These are phyloP conservation scores for Diorhabda sublineata DNA, from an alignment of 1,140 invertebrate genomes.

Conservation along the genomic window DNA sequence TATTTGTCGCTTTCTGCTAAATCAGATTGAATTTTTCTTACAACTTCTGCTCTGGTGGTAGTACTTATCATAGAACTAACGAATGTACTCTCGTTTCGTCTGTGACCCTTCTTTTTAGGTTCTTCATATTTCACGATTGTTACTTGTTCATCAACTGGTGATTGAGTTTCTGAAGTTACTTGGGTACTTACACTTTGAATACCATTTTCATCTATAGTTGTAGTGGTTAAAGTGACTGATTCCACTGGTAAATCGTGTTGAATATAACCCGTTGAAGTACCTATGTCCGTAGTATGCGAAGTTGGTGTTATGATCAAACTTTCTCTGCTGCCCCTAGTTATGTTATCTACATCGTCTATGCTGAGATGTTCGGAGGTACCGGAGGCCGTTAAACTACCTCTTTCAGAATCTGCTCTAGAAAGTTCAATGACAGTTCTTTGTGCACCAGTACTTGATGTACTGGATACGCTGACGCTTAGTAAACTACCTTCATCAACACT, in stretches of 20 bases:
- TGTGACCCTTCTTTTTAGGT: slow-evolving; percentile 51
- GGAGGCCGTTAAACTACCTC: slow-evolving; percentile 47
- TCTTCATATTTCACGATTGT: slow-evolving; percentile 46
- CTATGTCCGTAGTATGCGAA: slow-evolving; percentile 40
- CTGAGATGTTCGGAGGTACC: slow-evolving; percentile 53
- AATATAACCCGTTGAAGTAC: slow-evolving; percentile 40
- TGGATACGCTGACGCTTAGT: slow-evolving; percentile 54
- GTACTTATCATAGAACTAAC: slow-evolving; percentile 36
- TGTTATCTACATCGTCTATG: slow-evolving; percentile 37
- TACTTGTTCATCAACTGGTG: slow-evolving; percentile 47
- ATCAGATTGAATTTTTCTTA: slow-evolving; percentile 29
- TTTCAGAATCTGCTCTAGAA: slow-evolving; percentile 46
- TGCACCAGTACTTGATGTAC: slow-evolving; percentile 51
- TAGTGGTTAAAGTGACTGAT: slow-evolving; percentile 55
- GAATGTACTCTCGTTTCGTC: slow-evolving; percentile 54
- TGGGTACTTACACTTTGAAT: slow-evolving; percentile 53
- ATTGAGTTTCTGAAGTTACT: slow-evolving; percentile 51
- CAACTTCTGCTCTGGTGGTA: slow-evolving; percentile 20
- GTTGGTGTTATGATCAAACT: slow-evolving; percentile 33
- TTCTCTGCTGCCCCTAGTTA: slow-evolving; percentile 33
- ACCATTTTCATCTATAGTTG: slow-evolving; percentile 50
- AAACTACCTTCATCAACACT: slow-evolving; percentile 57
- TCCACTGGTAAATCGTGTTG: slow-evolving; percentile 40
- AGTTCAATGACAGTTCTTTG: slow-evolving; percentile 55
- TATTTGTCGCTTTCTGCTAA: slow-evolving; percentile 45